Conservation (phyloP, 2,113 vertebrate genomes). For the Peromyscus maniculatus region DNA sequence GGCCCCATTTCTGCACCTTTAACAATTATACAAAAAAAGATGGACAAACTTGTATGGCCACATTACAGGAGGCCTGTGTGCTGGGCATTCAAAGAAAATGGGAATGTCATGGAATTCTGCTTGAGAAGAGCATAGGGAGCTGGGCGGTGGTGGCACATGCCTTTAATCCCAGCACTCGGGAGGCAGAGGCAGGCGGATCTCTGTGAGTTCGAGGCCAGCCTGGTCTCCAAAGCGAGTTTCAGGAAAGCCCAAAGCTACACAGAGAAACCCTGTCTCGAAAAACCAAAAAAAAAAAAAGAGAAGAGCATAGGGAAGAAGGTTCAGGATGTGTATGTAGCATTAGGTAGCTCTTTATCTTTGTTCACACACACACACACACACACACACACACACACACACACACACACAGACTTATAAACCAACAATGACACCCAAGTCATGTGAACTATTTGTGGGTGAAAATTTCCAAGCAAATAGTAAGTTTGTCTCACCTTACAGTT, state of each 20-base stretch:
- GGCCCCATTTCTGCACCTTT: not conserved
- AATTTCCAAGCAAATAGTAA: slow-evolving; percentile 19
- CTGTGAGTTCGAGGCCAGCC: no score
- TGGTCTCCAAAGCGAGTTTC: no score
- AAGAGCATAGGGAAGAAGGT: not conserved
- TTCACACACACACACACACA: not conserved
- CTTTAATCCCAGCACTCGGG: no score
- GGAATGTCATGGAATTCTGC: accelerated
- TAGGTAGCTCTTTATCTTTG: no score
- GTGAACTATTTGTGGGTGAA: not conserved
- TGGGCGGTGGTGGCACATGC: no score
- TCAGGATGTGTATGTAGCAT: not conserved
- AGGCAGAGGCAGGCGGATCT: no score
- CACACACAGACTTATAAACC: not conserved
- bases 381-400: not conserved
- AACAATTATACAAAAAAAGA: not conserved
- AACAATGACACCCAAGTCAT: not conserved
- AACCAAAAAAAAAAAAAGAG: no score
- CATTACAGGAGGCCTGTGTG: no score
- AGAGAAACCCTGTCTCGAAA: no score
- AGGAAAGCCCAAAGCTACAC: no score
- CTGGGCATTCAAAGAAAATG: accelerated
- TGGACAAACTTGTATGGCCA: accelerated
- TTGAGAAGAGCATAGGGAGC: not conserved
- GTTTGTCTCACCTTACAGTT: not conserved